Evolutionary conservation across 2,113 vertebrate genomes (phyloP).

Genomic region (Campylomormyrus numenius): DNA sequence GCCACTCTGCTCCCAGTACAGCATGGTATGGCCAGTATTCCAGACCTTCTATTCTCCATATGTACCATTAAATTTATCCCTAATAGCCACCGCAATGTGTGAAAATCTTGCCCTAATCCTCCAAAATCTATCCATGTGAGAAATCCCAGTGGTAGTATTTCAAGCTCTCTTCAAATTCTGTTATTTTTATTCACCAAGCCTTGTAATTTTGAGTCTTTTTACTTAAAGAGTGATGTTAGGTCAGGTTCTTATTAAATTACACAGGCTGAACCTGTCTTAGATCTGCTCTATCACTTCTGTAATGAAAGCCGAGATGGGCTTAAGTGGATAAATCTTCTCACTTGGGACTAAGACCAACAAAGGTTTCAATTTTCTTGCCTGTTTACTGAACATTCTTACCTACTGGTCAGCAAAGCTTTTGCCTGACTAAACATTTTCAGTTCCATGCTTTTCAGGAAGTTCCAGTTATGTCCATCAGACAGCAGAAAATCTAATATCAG

Average conservation of each 20-base stretch:
- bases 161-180: conserved; percentile 1
- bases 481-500: conserved; percentile 37
- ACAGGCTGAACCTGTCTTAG: conserved; percentile 29
- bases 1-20: conserved; percentile 32
- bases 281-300: conserved; percentile 31
- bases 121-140: conserved; percentile 21
- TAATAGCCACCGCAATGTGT: neutral
- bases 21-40: neutral
- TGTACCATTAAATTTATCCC: conserved; percentile 16
- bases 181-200: conserved; percentile 18
- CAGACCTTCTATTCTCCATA: neutral
- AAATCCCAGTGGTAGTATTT: conserved; percentile 7
- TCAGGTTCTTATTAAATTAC: conserved; percentile 57
- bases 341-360: conserved; percentile 38
- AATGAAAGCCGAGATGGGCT: conserved; percentile 51
- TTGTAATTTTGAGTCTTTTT: conserved; percentile 51
- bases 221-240: conserved; percentile 54
- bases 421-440: neutral
- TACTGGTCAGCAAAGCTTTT: conserved; percentile 45
- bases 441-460: neutral
- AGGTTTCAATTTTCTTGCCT: conserved; percentile 58
- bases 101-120: conserved; percentile 19
- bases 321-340: conserved; percentile 57
- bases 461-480: conserved; percentile 20
- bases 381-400: conserved; percentile 51